phyloP scores from a whole-genome alignment of 1,140 invertebrate genomes.

The Popillia japonica region DNA sequence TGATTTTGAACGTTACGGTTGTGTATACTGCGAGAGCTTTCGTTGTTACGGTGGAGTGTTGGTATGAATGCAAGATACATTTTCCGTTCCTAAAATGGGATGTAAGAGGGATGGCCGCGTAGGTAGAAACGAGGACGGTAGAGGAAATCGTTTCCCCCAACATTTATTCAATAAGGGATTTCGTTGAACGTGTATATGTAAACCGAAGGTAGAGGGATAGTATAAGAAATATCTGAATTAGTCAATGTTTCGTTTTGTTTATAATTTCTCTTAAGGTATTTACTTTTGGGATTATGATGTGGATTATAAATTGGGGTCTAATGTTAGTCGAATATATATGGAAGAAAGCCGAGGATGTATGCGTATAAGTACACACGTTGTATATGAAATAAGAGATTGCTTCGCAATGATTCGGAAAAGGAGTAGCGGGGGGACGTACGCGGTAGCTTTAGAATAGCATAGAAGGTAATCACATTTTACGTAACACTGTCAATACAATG shows the following conservation, averaged over 20 bases:
- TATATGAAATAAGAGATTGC: not conserved
- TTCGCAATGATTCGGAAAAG: no score
- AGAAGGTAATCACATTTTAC: no score
- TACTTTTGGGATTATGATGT: constrained; percentile 7
- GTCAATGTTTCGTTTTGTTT: constrained; percentile 29
- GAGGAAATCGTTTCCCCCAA: not conserved
- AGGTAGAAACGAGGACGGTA: not conserved
- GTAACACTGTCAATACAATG: no score
- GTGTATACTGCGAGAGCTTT: not conserved
- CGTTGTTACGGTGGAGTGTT: constrained; percentile 15
- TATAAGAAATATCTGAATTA: constrained; percentile 35
- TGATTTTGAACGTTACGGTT: constrained; percentile 26
- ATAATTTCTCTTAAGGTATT: constrained; percentile 19
- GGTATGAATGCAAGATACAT: not conserved
- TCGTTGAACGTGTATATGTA: not conserved
- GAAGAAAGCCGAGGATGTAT: not conserved
- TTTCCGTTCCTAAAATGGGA: not conserved
- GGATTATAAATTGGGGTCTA: not conserved
- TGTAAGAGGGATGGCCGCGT: not conserved
- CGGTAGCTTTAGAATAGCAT: no score
- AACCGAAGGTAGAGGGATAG: not conserved
- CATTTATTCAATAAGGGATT: constrained; percentile 23
- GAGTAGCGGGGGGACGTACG: no score
- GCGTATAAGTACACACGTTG: not conserved
- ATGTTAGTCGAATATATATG: not conserved